A percentile compares a stretch with the other conserved stretches of the same genome.
Evolutionary conservation across 2,888 invertebrate species (phyloP).

Genomic region (Clitarchus hookeri): DNA sequence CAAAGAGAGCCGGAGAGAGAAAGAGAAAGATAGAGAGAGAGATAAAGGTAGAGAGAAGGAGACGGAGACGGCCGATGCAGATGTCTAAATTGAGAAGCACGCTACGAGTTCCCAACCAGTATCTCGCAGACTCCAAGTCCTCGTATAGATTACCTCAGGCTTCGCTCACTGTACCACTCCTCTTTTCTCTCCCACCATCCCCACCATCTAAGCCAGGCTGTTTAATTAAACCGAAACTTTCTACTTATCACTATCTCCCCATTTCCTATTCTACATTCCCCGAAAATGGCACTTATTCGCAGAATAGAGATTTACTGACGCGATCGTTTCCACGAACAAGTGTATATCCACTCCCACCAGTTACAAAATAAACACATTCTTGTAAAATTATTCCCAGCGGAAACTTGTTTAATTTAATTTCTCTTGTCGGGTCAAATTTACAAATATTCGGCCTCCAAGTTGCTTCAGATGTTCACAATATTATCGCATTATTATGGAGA

Average conservation of each 20-base stretch:
- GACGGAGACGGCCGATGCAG: neutral
- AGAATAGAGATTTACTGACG: neutral
- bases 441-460: too few relatives aligned
- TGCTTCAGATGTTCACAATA: too few relatives aligned
- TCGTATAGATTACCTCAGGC: too few relatives aligned
- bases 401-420: too few relatives aligned
- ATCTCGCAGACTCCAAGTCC: neutral
- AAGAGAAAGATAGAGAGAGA: neutral
- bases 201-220: neutral
- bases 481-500: too few relatives aligned
- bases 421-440: too few relatives aligned
- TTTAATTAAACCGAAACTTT: slow-evolving; percentile 10
- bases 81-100: neutral
- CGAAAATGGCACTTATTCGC: neutral
- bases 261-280: neutral
- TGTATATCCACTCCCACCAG: neutral
- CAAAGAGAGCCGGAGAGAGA: neutral
- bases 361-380: neutral
- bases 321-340: neutral
- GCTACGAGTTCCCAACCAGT: neutral
- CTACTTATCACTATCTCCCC: neutral
- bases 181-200: neutral
- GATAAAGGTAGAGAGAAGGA: neutral
- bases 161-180: too few relatives aligned
- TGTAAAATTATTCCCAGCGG: too few relatives aligned